These are phyloP conservation scores for Cheilosia variabilis DNA, from an alignment of 2,888 invertebrate species.

Conservation along the genomic window DNA sequence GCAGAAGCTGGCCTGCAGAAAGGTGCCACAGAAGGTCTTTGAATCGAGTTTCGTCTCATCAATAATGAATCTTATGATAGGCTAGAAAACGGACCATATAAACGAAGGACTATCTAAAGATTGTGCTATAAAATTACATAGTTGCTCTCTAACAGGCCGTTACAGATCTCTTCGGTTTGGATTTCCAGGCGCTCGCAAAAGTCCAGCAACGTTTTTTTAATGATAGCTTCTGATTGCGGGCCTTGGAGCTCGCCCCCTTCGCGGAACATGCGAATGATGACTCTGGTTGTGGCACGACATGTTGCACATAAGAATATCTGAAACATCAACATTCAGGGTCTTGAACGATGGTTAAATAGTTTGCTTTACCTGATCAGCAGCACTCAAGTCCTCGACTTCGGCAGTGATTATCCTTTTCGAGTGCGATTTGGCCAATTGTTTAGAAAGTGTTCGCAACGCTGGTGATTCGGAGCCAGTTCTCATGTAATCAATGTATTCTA, in stretches of 20 bases:
- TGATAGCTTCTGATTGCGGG: slow-evolving; percentile 76
- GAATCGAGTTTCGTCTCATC: slow-evolving; percentile 83
- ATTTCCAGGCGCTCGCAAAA: slow-evolving; percentile 86
- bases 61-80: slow-evolving; percentile 86
- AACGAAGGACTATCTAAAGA: background rate
- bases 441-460: slow-evolving; percentile 77
- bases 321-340: background rate
- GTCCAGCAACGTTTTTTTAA: slow-evolving; percentile 83
- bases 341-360: background rate
- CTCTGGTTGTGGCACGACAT: slow-evolving; percentile 79
- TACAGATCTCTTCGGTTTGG: slow-evolving; percentile 86
- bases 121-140: slow-evolving; percentile 84
- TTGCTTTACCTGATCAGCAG: slow-evolving; percentile 74
- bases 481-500: slow-evolving; percentile 79
- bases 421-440: slow-evolving; percentile 79
- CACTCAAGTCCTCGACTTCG: slow-evolving; percentile 77
- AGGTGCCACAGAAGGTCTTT: slow-evolving; percentile 82
- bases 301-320: slow-evolving; percentile 79
- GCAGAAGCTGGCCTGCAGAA: slow-evolving; percentile 80
- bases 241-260: slow-evolving; percentile 83
- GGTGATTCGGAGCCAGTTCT: slow-evolving; percentile 79
- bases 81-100: slow-evolving; percentile 81
- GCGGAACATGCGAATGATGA: slow-evolving; percentile 82
- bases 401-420: slow-evolving; percentile 79
- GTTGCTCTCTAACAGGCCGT: slow-evolving; percentile 86